Conservation (phyloP, 2,113 vertebrate genomes). For the Trogon melanurus region DNA sequence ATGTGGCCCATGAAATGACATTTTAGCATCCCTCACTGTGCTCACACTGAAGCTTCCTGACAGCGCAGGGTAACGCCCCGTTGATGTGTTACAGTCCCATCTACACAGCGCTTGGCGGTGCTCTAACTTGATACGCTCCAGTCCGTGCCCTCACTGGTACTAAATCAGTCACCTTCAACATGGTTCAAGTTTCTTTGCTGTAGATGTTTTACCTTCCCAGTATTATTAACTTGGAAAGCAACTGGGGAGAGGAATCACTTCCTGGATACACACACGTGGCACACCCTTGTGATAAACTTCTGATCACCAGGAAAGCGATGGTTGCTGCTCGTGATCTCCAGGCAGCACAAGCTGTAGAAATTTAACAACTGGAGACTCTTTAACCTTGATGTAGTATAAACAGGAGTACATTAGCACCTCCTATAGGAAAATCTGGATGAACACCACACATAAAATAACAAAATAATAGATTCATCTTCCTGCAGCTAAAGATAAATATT, state of each 20-base stretch:
- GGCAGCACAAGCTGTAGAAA: background rate
- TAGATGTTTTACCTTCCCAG: background rate
- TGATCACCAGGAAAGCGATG: background rate
- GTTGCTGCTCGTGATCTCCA: background rate
- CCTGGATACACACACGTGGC: accelerated
- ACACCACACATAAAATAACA: constrained; percentile 61
- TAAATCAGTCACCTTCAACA: constrained; percentile 50
- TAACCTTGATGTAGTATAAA: background rate
- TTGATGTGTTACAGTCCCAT: constrained; percentile 71
- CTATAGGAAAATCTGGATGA: constrained; percentile 51
- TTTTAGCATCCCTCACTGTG: constrained; percentile 62
- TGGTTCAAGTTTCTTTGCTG: background rate
- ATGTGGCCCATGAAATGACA: constrained; percentile 74
- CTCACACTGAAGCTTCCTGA: constrained; percentile 69
- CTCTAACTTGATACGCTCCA: constrained; percentile 46
- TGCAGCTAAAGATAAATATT: constrained; percentile 83
- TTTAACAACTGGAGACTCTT: background rate
- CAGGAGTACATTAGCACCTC: constrained; percentile 54
- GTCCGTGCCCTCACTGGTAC: background rate
- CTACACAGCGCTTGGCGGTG: constrained; percentile 8
- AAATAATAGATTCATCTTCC: constrained; percentile 84
- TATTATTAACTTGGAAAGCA: constrained; percentile 11
- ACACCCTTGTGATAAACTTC: accelerated
- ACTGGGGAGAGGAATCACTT: background rate
- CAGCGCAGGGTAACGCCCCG: constrained; percentile 66